Percentiles rank a stretch among this genome's conserved stretches.
Conservation (phyloP, 2,113 vertebrate species). For the Hippocampus guttulatus region DNA sequence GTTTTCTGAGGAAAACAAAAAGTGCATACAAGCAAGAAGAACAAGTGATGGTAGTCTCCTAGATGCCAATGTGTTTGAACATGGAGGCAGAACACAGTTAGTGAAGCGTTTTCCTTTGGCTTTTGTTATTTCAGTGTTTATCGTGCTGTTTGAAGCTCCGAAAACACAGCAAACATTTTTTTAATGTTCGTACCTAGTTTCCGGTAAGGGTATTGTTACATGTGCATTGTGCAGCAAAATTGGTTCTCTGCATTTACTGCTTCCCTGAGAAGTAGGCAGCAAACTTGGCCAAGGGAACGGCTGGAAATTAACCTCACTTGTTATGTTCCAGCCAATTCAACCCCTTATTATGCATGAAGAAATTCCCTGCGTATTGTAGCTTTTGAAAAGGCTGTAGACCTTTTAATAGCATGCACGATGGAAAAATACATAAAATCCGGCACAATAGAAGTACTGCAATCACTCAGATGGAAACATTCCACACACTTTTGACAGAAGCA, state of each 20-base stretch:
- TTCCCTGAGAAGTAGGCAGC: neutral
- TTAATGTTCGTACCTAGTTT: neutral
- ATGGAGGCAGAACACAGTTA: neutral
- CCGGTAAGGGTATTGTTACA: neutral
- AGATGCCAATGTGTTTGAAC: neutral
- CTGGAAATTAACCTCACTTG: neutral
- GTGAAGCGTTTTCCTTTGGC: neutral
- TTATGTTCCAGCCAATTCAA: neutral
- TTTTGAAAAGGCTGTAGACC: neutral
- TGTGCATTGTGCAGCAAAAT: neutral
- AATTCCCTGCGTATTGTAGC: neutral
- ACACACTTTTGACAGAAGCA: neutral
- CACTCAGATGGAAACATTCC: neutral
- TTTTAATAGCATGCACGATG: neutral
- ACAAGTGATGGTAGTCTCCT: neutral
- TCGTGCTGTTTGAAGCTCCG: neutral
- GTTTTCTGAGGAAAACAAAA: no score
- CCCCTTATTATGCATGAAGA: neutral
- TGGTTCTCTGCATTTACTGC: neutral
- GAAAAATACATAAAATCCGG: neutral
- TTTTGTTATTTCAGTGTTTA: neutral
- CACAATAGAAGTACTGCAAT: neutral
- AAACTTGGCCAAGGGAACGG: neutral
- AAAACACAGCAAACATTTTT: neutral
- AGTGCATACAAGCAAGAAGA: no score